Evolutionary conservation across 2,113 vertebrate genomes (phyloP), one percentile per base, ranked within the genome.

Genomic region (Anhinga rufa): DNA sequence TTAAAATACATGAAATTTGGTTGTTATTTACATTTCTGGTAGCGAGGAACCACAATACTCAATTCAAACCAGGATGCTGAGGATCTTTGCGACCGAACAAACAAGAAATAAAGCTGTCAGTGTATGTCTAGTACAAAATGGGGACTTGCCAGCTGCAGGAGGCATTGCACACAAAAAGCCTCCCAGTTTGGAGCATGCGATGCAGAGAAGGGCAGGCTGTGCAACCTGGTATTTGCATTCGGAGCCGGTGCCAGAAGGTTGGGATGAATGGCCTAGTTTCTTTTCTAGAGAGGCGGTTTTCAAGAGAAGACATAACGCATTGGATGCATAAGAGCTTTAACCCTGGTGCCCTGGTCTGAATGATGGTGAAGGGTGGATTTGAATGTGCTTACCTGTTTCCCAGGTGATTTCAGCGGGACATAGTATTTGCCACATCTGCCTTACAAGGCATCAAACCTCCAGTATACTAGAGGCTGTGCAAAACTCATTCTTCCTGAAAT

Each of bases 1-100:
- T 98, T 97, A 96, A 97, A 97, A 97, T 57, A 96, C 96, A 97
- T 38, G 76, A 79, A 96, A 93, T 89, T 93, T 97, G 92, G 91
- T 91, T 46, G 54, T 92, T 98, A 96, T 97, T 98, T 97, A 89
- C 92, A 93, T 96, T 97, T 96, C 86, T 93, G 77, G 76, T 26
- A 78, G 77, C 1, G 15, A 91, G 58, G 94, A 96, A 75, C 94
- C 75, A 92, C 88, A 94, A 95, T 92, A 76, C 92, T 96, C 91
- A 34, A 92, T 92, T 96, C 94, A 90, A 81, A 72, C 86, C 86
- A 74, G 96, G 95, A 96, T 61, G 97, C 7, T 65, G 87, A 88
- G 86, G 92, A 86, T 88, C 86, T 89, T 26, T 57, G 85, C 22
- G 3, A 86, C 34, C 12, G 16, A 96, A 80, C 88, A 97, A 97